Base-by-base conservation (phyloP, 2,888 invertebrate species). In the Eupithecia subumbrata region DNA sequence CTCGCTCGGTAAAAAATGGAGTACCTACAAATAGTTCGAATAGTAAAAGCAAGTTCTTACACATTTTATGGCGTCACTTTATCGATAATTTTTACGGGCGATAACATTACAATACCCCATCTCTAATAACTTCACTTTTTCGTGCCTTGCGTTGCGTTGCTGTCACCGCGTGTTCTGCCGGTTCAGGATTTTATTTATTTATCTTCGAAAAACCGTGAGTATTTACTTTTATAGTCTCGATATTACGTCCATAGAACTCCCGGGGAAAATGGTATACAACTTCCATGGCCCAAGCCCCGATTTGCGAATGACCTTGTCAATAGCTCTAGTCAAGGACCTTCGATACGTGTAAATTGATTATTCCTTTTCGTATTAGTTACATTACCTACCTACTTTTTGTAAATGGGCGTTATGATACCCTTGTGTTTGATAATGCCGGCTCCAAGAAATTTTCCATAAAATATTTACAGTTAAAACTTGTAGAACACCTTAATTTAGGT, bases 161-260 rank as follows among this genome's bases (percentile, higher is more conserved):
- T 85, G 85, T 84, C 83, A 85, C 89, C 89, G 89, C 91, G 91
- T 91, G 91, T 87, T 85, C 81, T 80, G 83, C 89, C 88, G 89
- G 89, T 83, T 81, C 74, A 76, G 82, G 80, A 84, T 82, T 80
- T 85, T 85, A 81, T 81, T 73, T 79, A 80, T 81, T 80, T 85
- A 83, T 79, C 84, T 78, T 79, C 76, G 71, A 66, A 73, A 82
- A 80, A 80, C 77, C 81, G 91, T 91, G 81, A 89, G 89, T 89
- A 78, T 75, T 83, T 12, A n/a, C 30, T 37, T 67, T n/a, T 30
- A 34, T n/a, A n/a, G 11, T n/a, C n/a, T 40, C 16, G n/a, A 11
- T 34, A 22, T 3, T 37, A n/a, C n/a, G n/a, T 5, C 22, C 22
- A 37, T 2, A 63, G 4, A 64, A 56, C 66, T 72, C 40, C 16